These are phyloP conservation scores for Panulirus ornatus DNA, from an alignment of 1,140 invertebrate genomes.

Conservation along the genomic window DNA sequence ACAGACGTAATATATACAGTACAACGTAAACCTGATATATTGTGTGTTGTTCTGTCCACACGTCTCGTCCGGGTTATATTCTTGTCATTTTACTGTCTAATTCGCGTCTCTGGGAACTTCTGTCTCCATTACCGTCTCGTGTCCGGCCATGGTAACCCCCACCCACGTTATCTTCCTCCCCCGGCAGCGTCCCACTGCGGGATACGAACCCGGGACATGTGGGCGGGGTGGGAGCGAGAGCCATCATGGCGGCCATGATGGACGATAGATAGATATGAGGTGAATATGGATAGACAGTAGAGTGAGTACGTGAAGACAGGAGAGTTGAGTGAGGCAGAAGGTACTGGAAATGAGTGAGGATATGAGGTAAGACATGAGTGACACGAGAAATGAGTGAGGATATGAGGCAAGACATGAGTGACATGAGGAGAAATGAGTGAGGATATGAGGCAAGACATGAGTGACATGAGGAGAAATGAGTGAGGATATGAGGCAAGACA, in stretches of 20 bases:
- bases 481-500: not conserved
- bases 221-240: not conserved
- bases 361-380: not conserved
- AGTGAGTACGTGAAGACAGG: not conserved
- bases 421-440: not conserved
- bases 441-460: not conserved
- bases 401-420: not conserved
- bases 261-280: not conserved
- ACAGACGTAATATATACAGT: too few species aligned
- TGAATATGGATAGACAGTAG: not conserved
- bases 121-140: too few species aligned
- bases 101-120: too few species aligned
- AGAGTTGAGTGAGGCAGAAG: not conserved
- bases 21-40: too few species aligned
- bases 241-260: not conserved
- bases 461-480: not conserved
- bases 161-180: too few species aligned
- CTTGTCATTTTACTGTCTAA: too few species aligned
- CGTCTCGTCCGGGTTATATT: too few species aligned
- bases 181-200: too few species aligned
- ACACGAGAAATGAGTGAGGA: not conserved
- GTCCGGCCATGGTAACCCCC: too few species aligned
- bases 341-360: not conserved
- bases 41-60: too few species aligned
- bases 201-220: too few species aligned